Evolutionary conservation across 2,888 invertebrate species (phyloP).

Genomic region (Caenorhabditis japonica): DNA sequence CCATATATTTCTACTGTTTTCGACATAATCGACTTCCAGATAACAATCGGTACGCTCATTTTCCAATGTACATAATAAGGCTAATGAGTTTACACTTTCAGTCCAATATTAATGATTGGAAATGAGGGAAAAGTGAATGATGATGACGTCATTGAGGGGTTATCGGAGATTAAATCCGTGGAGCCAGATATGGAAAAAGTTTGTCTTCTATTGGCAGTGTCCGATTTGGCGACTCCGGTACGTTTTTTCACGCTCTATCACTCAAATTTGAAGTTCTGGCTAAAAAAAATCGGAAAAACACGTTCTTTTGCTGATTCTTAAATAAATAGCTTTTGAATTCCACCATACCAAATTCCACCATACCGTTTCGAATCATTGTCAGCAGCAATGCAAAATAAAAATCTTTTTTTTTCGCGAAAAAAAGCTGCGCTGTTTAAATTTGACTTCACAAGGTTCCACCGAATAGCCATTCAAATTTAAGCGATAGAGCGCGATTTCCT

Average conservation of each 20-base stretch:
- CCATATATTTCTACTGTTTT: slow-evolving; percentile 22
- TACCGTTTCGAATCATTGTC: too few species aligned
- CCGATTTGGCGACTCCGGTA: slow-evolving; percentile 5
- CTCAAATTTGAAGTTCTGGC: too few species aligned
- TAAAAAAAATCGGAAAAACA: too few species aligned
- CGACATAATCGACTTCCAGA: slow-evolving; percentile 27
- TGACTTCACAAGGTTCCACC: too few species aligned
- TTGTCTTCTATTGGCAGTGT: slow-evolving; percentile 5
- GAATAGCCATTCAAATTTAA: background rate
- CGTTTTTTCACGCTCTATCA: too few species aligned
- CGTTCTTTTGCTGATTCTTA: too few species aligned
- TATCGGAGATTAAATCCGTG: slow-evolving; percentile 9
- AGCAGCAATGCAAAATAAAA: too few species aligned
- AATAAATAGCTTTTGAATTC: too few species aligned
- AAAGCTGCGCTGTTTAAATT: too few species aligned
- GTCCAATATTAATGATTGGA: slow-evolving; percentile 33
- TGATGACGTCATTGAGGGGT: slow-evolving; percentile 15
- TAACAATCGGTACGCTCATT: slow-evolving; percentile 4
- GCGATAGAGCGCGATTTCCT: too few species aligned
- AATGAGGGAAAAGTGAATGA: slow-evolving; percentile 7
- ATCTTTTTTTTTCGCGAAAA: too few species aligned
- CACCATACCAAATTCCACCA: too few species aligned
- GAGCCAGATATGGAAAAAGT: slow-evolving; percentile 19
- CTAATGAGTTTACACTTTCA: background rate
- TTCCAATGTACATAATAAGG: background rate